These are phyloP conservation scores for Odobenus rosmarus DNA, from an alignment of 2,113 vertebrate species.

Conservation along the genomic window DNA sequence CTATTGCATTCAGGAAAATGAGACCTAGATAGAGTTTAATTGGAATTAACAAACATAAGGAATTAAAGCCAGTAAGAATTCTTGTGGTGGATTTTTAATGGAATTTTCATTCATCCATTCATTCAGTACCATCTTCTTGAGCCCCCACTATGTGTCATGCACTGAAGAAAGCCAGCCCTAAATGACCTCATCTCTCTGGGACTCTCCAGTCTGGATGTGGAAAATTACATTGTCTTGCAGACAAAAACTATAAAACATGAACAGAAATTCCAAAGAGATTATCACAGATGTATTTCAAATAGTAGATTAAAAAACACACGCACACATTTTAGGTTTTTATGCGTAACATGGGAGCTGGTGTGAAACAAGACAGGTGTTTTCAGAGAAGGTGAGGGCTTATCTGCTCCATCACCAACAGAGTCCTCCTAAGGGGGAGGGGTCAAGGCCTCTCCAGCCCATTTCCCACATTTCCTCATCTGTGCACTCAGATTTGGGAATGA, in stretches of 20 bases:
- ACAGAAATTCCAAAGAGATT: constrained; percentile 71
- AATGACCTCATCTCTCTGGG: not conserved
- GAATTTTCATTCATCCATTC: not conserved
- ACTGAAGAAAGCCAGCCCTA: not conserved
- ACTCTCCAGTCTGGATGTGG: not conserved
- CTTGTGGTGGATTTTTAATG: not conserved
- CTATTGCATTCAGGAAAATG: constrained; percentile 20
- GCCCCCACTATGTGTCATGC: fast-evolving
- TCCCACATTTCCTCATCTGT: not conserved
- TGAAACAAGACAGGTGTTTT: constrained; percentile 59
- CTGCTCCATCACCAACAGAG: not conserved
- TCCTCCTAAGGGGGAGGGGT: not conserved
- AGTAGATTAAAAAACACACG: constrained; percentile 41
- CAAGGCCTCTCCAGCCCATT: not conserved
- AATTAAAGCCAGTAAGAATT: not conserved
- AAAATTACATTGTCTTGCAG: constrained; percentile 8
- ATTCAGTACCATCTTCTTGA: not conserved
- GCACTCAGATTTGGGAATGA: constrained; percentile 13
- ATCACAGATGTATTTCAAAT: constrained; percentile 71
- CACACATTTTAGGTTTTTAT: constrained; percentile 27
- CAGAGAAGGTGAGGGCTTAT: not conserved
- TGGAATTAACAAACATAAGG: not conserved
- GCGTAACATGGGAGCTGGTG: not conserved
- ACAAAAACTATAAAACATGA: constrained; percentile 45
- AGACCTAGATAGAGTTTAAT: not conserved